Conservation (phyloP, 2,113 vertebrate species). For the Agelaius tricolor region DNA sequence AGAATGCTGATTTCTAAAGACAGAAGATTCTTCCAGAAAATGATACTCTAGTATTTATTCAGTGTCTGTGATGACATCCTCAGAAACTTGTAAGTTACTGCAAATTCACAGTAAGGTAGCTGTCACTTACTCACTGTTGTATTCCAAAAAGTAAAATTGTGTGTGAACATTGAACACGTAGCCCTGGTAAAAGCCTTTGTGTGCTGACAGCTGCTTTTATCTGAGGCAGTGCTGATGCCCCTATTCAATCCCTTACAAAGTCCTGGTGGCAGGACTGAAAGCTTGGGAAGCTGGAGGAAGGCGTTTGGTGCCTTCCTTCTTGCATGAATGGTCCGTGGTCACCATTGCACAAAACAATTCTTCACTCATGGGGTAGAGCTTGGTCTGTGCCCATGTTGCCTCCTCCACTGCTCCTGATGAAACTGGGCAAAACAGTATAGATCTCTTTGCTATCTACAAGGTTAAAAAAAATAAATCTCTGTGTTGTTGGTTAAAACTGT, state of each 20-base stretch:
- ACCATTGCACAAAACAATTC: accelerated
- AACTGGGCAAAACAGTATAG: background rate
- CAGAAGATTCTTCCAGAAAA: background rate
- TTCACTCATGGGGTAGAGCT: background rate
- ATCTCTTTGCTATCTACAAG: background rate
- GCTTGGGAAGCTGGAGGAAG: background rate
- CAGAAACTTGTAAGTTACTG: background rate
- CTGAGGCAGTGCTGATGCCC: background rate
- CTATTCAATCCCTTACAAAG: background rate
- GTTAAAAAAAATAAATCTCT: background rate
- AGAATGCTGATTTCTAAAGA: background rate
- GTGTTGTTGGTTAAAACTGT: background rate
- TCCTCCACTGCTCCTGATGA: accelerated
- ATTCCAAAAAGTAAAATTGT: background rate
- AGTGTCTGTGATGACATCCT: background rate
- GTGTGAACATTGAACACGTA: background rate
- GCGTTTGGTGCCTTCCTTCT: background rate
- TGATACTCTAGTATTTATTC: background rate
- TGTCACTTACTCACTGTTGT: background rate
- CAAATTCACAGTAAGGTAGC: background rate
- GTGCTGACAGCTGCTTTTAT: background rate
- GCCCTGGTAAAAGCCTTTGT: background rate
- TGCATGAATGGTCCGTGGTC: background rate
- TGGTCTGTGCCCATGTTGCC: background rate
- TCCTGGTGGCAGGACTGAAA: background rate